phyloP scores from a whole-genome alignment of 1,140 invertebrate species.

The Bursaphelenchus mucronatus region DNA sequence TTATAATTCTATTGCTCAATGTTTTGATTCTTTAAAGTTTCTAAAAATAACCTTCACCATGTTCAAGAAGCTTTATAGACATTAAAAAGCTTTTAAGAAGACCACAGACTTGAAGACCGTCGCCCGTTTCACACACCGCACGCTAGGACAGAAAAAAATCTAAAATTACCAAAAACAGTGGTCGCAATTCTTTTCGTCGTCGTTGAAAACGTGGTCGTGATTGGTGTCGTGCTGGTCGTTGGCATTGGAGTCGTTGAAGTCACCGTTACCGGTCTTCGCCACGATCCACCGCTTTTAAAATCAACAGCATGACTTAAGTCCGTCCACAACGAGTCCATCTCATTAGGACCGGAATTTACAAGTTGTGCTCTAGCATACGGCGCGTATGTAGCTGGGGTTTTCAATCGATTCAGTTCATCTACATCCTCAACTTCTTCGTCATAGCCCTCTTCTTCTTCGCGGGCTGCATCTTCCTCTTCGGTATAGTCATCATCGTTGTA shows the following conservation, averaged over 20 bases:
- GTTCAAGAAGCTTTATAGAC: too few species aligned
- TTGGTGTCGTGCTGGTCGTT: neutral
- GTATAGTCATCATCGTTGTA: conserved; percentile 1
- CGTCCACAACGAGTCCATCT: conserved; percentile 26
- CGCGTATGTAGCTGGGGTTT: conserved; percentile 16
- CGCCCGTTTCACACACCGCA: too few species aligned
- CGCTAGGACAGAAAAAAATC: neutral
- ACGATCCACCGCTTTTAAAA: conserved; percentile 19
- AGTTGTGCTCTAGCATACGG: conserved; percentile 16
- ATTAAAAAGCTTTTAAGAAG: too few species aligned
- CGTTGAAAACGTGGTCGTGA: neutral
- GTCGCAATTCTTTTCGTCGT: conserved; percentile 6
- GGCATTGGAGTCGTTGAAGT: neutral
- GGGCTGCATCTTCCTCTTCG: conserved; percentile 16
- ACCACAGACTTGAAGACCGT: too few species aligned
- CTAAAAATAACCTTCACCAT: too few species aligned
- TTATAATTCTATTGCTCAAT: too few species aligned
- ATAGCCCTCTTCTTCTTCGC: conserved; percentile 21
- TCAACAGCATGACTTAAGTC: conserved; percentile 18
- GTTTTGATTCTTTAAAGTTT: too few species aligned
- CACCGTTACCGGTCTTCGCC: conserved; percentile 12
- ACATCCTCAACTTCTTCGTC: conserved; percentile 23
- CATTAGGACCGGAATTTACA: conserved; percentile 16
- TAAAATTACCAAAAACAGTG: conserved; percentile 6
- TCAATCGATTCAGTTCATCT: neutral